These are phyloP conservation scores for Microctonus hyperodae DNA, from an alignment of 2,888 invertebrate genomes.

Conservation along the genomic window DNA sequence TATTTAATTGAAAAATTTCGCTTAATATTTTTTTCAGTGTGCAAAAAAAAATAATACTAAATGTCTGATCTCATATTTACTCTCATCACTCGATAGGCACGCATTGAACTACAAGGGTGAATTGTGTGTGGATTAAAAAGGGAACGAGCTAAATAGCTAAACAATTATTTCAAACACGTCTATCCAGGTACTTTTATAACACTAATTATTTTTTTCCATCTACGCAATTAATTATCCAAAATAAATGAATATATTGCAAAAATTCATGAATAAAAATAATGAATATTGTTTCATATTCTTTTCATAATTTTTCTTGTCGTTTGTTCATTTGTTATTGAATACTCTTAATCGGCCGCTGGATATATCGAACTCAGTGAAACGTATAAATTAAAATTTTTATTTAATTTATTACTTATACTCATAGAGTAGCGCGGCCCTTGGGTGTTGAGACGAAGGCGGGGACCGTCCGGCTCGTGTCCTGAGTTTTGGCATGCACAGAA, in stretches of 20 bases:
- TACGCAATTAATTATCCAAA: background rate
- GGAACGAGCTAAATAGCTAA: background rate
- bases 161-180: background rate
- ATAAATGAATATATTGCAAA: background rate
- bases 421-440: conserved; percentile 63
- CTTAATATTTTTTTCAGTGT: background rate
- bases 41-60: too few species aligned
- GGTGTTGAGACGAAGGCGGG: conserved; percentile 62
- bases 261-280: background rate
- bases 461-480: conserved; percentile 63
- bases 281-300: conserved; percentile 10
- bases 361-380: background rate
- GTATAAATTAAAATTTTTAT: background rate
- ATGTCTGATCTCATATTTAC: background rate
- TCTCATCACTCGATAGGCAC: conserved; percentile 33
- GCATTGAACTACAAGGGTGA: background rate
- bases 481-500: conserved; percentile 63
- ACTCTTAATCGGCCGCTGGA: background rate
- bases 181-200: background rate
- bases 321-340: background rate
- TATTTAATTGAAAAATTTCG: too few species aligned
- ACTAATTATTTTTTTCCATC: background rate
- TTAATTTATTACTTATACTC: conserved; percentile 59
- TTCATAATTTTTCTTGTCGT: background rate
- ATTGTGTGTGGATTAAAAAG: background rate